A percentile compares a stretch with the other conserved stretches of the same genome.
Conservation (phyloP, 2,797 vertebrate species). For the Syndactyla subalaris region DNA sequence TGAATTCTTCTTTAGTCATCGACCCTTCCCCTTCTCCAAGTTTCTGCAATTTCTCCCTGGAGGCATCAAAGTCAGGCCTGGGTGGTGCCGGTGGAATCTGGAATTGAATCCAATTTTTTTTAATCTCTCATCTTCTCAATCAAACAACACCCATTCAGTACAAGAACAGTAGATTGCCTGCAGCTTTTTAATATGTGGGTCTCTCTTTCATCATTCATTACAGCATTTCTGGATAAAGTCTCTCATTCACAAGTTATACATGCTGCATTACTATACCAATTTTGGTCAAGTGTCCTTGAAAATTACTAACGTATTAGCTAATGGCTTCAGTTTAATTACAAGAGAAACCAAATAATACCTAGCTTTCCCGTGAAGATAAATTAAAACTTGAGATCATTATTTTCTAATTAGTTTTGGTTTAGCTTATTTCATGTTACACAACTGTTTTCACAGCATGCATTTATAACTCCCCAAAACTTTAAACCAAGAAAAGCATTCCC, state of each 20-base stretch:
- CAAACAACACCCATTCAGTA: constrained; percentile 14
- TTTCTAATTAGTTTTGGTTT: neutral
- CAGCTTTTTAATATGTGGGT: neutral
- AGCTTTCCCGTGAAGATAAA: neutral
- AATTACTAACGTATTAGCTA: neutral
- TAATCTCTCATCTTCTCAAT: neutral
- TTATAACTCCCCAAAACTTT: neutral
- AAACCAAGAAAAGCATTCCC: neutral
- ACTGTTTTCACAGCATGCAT: neutral
- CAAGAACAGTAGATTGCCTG: neutral
- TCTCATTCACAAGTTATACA: neutral
- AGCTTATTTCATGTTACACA: neutral
- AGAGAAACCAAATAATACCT: neutral
- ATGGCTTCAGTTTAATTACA: neutral
- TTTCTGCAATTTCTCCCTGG: constrained; percentile 97
- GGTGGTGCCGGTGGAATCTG: constrained; percentile 97
- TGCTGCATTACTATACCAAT: neutral
- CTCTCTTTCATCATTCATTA: neutral
- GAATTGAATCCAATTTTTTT: constrained; percentile 41
- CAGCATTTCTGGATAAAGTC: neutral
- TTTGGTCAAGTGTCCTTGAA: neutral
- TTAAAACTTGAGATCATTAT: neutral
- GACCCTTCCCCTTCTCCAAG: constrained; percentile 97
- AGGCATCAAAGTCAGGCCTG: constrained; percentile 96
- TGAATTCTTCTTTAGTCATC: constrained; percentile 99